Base-by-base conservation (phyloP, 2,797 vertebrate species). In the Erethizon dorsatum region DNA sequence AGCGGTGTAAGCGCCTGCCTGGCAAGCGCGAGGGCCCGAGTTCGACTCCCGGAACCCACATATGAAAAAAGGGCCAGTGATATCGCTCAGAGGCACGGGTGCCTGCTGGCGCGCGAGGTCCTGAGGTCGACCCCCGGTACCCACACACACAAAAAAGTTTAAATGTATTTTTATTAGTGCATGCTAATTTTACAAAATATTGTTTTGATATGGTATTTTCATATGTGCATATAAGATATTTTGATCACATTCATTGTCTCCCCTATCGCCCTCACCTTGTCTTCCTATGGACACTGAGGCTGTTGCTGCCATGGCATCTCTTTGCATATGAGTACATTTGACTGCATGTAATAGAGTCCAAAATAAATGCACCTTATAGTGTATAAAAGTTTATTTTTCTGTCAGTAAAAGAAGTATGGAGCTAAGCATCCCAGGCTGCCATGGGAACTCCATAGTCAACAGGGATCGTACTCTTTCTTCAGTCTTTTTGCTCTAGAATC, bases 261-360 rank as follows among this genome's bases (percentile, higher is more conserved):
- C 13, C 45, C 22, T 13, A 1, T 14, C 7, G 41, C 24, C 71
- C 41, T 75, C 71, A 26, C 71, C 41, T 41, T 47, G 13, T 31
- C 73, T 50, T 47, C 26, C 77, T 79, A 6, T 13, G 50, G 73
- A 63, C 41, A 22, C 14, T 0, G 28, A 45, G 11, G 28, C 1
- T 77, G 8, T 56, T 14, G 41, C 33, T 86, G 63, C n/a, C 1
- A 1, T 47, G 1, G 1, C 0, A 1, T 8, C n/a, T 45, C 47
- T 56, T 54, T n/a, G 18, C 13, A 33, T 33, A 54, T 0, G 9
- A 79, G 50, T 54, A 54, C 50, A 20, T 33, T 54, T 20, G 14
- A 33, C 28, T 33, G 31, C 22, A 1, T 52, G 18, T 15, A 65
- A 45, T n/a, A 61, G 33, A 83, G 75, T 65, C 77, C 77, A 12